phyloP scores from a whole-genome alignment of 2,113 vertebrate species.

The Merops nubicus region DNA sequence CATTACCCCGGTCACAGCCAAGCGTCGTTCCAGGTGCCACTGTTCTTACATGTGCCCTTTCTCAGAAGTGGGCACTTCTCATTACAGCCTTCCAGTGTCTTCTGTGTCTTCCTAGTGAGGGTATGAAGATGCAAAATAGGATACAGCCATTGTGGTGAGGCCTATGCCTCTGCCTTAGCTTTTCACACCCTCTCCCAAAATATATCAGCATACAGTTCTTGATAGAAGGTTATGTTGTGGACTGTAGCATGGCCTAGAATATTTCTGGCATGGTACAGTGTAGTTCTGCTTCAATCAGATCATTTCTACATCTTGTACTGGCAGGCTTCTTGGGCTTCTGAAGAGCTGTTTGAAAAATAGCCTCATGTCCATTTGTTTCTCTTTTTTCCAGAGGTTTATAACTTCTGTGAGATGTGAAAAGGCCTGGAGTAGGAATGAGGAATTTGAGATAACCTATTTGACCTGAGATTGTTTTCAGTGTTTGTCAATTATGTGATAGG shows the following conservation, averaged over 20 bases:
- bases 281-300: neutral
- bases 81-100: neutral
- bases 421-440: neutral
- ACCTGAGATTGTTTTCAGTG: neutral
- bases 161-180: neutral
- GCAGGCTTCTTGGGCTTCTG: neutral
- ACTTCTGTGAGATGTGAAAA: neutral
- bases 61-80: neutral
- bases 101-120: neutral
- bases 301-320: neutral
- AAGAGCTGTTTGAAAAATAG: neutral
- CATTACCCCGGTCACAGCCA: neutral
- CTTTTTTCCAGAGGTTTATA: neutral
- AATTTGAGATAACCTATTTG: neutral
- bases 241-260: neutral
- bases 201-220: accelerated
- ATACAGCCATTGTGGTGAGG: neutral
- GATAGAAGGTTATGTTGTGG: neutral
- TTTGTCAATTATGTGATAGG: neutral
- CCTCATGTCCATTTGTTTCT: neutral
- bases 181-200: neutral
- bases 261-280: neutral
- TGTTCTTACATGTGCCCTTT: neutral
- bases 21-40: neutral
- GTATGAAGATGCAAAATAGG: neutral